These are phyloP conservation scores for Haliaeetus leucogaster DNA, from an alignment of 2,113 vertebrate genomes.

Conservation along the genomic window DNA sequence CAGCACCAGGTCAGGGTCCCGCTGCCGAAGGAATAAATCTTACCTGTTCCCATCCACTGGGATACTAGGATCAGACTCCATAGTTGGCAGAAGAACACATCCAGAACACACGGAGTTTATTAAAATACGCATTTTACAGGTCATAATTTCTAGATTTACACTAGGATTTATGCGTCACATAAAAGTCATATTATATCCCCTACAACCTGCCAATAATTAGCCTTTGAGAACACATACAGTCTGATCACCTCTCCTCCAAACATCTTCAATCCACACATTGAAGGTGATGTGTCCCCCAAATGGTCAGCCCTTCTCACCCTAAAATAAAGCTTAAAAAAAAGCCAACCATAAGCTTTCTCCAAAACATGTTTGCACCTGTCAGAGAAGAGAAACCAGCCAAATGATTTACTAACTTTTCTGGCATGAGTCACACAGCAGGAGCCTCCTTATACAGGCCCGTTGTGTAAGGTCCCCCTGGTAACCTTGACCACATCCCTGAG, in stretches of 20 bases:
- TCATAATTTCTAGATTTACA: background rate
- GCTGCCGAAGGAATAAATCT: background rate
- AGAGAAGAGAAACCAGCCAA: background rate
- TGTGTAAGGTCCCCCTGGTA: background rate
- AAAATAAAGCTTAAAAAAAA: background rate
- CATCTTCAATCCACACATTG: background rate
- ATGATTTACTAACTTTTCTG: background rate
- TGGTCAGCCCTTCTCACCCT: background rate
- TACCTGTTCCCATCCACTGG: background rate
- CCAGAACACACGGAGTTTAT: background rate
- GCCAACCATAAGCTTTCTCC: background rate
- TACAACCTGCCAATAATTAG: background rate
- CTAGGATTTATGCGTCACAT: background rate
- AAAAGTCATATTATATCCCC: background rate
- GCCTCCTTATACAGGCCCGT: accelerated
- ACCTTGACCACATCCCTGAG: background rate
- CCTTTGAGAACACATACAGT: background rate
- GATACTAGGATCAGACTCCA: background rate
- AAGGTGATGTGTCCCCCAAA: background rate
- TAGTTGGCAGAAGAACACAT: background rate
- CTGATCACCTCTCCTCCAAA: background rate
- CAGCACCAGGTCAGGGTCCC: background rate
- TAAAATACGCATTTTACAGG: background rate
- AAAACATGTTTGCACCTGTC: background rate
- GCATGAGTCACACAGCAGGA: background rate